Evolutionary conservation across 2,113 vertebrate species (phyloP), one percentile per base, ranked within the genome.

Genomic region (Heliornis fulica): DNA sequence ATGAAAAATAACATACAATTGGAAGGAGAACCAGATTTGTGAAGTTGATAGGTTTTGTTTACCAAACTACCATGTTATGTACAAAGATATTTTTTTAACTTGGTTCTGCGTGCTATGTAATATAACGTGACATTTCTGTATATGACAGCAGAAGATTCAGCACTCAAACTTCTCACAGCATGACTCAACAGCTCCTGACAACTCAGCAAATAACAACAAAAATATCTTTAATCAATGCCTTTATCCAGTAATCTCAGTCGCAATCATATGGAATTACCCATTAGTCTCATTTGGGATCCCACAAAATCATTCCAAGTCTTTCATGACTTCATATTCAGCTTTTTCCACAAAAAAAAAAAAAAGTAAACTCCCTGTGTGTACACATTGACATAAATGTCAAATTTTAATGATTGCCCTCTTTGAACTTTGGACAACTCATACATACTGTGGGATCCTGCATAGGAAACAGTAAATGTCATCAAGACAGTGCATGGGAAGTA

Each of bases 361-460:
- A 45, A 20, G 95, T 95, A 97, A 95, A 97, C 86, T 97, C 76
- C 60, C 85, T 89, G 60, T 92, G 60, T 92, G 70, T 90, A 90
- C 90, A 89, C 86, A 71, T 72, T 93, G 96, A 92, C 92, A 96
- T 96, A 97, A 97, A 97, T 96, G 95, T 97, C 97, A 97, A 59
- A 94, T 96, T 97, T 96, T 96, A 97, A 96, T 97, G 95, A 96
- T 86, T 96, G 72, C 82, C 70, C 57, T 85, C 93, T 97, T 96
- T 97, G 93, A 97, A 96, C 91, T 77, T 95, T 7, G 68, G 87
- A 83, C 88, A 64, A 83, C 89, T 92, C 57, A 78, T 34, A 88
- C 81, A 51, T 87, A 68, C 91, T 83, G 65, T 87, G 87, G 78
- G 53, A 91, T 93, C 70, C 93, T 93, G 83, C 93, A 89, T 81